phyloP scores from a whole-genome alignment of 1,140 invertebrate species.

The Oryctes rhinoceros region DNA sequence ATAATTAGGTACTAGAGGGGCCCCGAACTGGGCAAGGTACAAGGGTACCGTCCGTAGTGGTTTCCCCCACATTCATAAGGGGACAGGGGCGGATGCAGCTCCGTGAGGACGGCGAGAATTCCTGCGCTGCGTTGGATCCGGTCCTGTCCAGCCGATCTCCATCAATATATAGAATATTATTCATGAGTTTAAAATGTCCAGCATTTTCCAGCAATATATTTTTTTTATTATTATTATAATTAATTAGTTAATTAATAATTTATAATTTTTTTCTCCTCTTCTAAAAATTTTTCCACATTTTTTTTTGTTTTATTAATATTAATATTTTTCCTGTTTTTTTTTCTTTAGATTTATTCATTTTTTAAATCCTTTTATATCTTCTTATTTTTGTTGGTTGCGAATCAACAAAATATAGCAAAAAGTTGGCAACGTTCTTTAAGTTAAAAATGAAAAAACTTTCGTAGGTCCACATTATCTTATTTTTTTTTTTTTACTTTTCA shows the following conservation, averaged over 20 bases:
- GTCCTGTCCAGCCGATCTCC: neutral
- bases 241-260: conserved; percentile 14
- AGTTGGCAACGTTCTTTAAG: conserved; percentile 28
- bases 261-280: conserved; percentile 29
- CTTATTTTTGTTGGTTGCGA: neutral
- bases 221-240: conserved; percentile 4
- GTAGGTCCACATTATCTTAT: conserved; percentile 18
- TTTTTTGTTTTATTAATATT: neutral
- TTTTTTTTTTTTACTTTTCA: conserved; percentile 4
- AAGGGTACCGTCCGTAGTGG: neutral
- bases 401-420: conserved; percentile 2
- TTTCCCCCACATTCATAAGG: neutral
- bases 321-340: conserved; percentile 15
- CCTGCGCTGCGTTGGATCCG: neutral
- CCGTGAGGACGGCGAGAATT: too few species aligned
- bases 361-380: neutral
- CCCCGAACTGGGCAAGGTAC: conserved; percentile 17
- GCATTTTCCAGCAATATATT: conserved; percentile 34
- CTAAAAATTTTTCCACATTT: conserved; percentile 5
- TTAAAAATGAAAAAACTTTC: neutral
- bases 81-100: neutral
- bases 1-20: conserved; percentile 36
- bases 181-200: conserved; percentile 25
- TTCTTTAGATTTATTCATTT: neutral
- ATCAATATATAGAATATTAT: conserved; percentile 4